Conservation (phyloP, 2,888 invertebrate species). For the Lasioglossum calceatum region DNA sequence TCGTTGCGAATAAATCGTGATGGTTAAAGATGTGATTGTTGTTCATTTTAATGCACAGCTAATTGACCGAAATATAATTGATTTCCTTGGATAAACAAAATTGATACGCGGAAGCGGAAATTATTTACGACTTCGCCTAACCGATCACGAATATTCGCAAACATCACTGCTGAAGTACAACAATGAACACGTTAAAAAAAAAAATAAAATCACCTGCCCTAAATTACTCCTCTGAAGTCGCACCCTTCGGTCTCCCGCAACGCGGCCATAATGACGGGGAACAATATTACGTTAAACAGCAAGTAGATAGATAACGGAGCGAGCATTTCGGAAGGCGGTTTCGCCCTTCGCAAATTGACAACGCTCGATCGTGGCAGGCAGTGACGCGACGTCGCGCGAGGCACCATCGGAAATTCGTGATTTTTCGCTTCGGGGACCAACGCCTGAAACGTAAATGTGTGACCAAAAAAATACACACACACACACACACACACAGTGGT, state of each 20-base stretch:
- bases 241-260: not conserved
- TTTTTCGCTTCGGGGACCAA: constrained; percentile 28
- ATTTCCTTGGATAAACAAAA: not conserved
- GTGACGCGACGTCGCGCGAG: constrained; percentile 1
- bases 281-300: not conserved
- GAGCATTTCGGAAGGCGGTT: not conserved
- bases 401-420: constrained; percentile 21
- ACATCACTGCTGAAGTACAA: not conserved
- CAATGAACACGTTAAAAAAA: not conserved
- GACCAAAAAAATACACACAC: not conserved
- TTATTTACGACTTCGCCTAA: not conserved
- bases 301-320: not conserved
- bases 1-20: not conserved
- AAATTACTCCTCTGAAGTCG: not conserved
- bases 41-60: not conserved
- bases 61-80: not conserved
- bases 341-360: not conserved
- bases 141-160: not conserved
- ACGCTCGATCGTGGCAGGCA: not conserved
- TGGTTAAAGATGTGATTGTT: not conserved
- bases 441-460: constrained; percentile 26
- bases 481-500: not conserved
- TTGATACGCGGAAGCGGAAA: not conserved
- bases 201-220: not conserved
- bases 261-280: not conserved